Conservation (phyloP, 2,888 invertebrate genomes). For the Chrysotoxum bicinctum region DNA sequence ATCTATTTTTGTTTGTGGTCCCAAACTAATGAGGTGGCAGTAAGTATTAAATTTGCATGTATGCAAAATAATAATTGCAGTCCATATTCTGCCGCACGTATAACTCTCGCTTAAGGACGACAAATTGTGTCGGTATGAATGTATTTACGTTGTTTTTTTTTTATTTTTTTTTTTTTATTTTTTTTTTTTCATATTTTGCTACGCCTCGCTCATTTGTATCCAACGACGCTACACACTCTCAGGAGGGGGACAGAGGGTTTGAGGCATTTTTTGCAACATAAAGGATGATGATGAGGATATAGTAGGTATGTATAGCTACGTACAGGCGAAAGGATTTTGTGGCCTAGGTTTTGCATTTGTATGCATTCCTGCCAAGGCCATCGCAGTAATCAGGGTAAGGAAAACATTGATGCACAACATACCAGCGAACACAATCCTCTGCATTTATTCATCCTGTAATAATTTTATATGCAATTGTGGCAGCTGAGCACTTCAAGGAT, state of each 20-base stretch:
- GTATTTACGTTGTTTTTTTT: neutral
- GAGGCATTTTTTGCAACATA: neutral
- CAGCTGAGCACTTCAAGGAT: slow-evolving; percentile 70
- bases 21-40: slow-evolving; percentile 72
- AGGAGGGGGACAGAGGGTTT: neutral
- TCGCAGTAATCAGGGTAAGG: slow-evolving; percentile 63
- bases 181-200: slow-evolving; percentile 20
- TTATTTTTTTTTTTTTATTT: neutral
- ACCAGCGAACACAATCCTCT: slow-evolving; percentile 1
- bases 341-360: slow-evolving; percentile 37
- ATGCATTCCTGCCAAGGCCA: slow-evolving; percentile 68
- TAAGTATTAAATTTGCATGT: slow-evolving; percentile 68
- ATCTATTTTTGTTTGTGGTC: slow-evolving; percentile 48
- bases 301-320: no score
- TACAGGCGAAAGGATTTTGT: slow-evolving; percentile 22
- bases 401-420: slow-evolving; percentile 49
- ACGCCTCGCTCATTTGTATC: slow-evolving; percentile 53
- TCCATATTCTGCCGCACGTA: slow-evolving; percentile 56
- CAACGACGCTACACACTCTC: slow-evolving; percentile 22
- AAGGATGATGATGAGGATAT: neutral
- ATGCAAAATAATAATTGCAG: slow-evolving; percentile 70
- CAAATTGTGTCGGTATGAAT: slow-evolving; percentile 33
- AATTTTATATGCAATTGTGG: slow-evolving; percentile 72
- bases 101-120: slow-evolving; percentile 48
- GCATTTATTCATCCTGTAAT: slow-evolving; percentile 67